A percentile compares a stretch with the other conserved stretches of the same genome.
These are phyloP conservation scores for Vireo griseus DNA, from an alignment of 2,797 vertebrate species.

Conservation along the genomic window DNA sequence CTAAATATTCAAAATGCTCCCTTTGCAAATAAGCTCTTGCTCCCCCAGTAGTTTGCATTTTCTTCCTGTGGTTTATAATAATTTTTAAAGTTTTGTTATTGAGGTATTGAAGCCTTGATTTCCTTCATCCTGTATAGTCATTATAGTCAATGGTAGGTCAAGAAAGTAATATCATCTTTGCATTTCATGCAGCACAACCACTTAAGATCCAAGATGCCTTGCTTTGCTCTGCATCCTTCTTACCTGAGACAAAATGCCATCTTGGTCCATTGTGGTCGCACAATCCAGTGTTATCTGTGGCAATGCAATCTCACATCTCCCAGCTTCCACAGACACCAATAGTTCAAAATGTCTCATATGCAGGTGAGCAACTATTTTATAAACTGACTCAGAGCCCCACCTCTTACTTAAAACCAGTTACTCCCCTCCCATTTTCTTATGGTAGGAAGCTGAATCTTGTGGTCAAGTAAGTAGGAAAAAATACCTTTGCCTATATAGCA, in stretches of 20 bases:
- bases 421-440: conserved; percentile 40
- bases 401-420: conserved; percentile 27
- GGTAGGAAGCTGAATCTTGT: neutral
- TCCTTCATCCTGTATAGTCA: neutral
- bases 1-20: neutral
- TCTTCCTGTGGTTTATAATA: neutral
- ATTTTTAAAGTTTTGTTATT: neutral
- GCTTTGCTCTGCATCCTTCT: neutral
- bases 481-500: neutral
- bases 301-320: conserved; percentile 2
- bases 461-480: neutral
- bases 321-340: neutral
- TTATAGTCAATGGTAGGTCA: neutral
- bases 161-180: neutral
- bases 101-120: neutral
- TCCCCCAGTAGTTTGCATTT: neutral
- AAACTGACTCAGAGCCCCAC: conserved; percentile 68
- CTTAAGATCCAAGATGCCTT: neutral
- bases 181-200: neutral
- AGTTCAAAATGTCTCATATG: neutral
- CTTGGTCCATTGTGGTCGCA: neutral
- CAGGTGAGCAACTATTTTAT: conserved; percentile 42
- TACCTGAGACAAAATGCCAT: conserved; percentile 36
- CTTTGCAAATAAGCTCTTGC: neutral
- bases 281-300: neutral